Base-by-base conservation (phyloP, 2,797 vertebrate genomes). In the Tokudaia muenninki region DNA sequence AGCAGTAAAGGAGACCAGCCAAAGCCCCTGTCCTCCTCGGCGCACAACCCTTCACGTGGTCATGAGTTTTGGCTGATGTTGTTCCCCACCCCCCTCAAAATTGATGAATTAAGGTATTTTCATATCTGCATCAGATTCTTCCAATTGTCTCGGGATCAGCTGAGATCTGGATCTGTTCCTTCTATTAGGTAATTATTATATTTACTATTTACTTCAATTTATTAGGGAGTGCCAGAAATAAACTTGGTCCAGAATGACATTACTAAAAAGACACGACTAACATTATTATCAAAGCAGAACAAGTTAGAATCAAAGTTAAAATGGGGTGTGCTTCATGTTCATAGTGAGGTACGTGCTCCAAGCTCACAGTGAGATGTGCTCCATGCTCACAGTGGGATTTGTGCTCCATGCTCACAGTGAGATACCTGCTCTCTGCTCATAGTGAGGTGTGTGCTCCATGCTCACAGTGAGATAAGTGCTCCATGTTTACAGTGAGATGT, bases 201-300 rank as follows among this genome's bases (percentile, higher is more conserved):
- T 67, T 67, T 67, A n/a, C 34, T n/a, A 75, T 70, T 91, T 74
- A n/a, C 65, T 75, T 37, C 65, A n/a, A 74, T 41, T 88, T 74
- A 79, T 67, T n/a, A 96, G 91, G 65, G 13, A 90, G 34, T 77
- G 16, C 59, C 41, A 44, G 63, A 84, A 57, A 72, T 67, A 83
- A 61, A 55, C 65, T 14, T 75, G 63, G 8, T 14, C 11, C 0
- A 41, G 37, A 57, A 79, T 3, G 2, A 37, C n/a, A 57, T 67
- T 91, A 41, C 17, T 37, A 91, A 59, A 93, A 91, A 79, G 47
- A 37, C n/a, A 78, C 5, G 6, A 34, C 77, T 59, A 63, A 79
- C 1, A 9, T 65, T 29, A 52, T 72, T 29, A 52, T 72, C 13
- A 79, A 89, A 72, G 82, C 24, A 63, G 84, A 70, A 22, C 26